Conservation (phyloP, 2,113 vertebrate genomes). For the Oreochromis aureus region DNA sequence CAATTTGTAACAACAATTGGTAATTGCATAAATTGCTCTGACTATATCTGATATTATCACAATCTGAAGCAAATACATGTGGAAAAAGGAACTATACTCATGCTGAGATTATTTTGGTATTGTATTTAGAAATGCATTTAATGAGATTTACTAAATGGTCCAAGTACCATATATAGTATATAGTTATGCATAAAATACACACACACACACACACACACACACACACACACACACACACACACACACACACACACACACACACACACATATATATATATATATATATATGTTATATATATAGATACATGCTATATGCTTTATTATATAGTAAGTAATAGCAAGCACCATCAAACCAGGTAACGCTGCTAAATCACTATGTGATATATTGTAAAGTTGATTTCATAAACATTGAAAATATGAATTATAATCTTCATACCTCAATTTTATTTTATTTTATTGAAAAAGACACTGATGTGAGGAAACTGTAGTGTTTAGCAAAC, state of each 20-base stretch:
- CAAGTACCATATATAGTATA: not conserved
- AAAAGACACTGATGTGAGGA: not conserved
- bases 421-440: not conserved
- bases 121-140: not conserved
- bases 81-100: not conserved
- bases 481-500: not conserved
- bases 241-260: not conserved
- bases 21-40: not conserved
- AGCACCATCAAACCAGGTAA: not conserved
- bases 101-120: not conserved
- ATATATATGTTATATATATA: accelerated
- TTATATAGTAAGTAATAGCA: not conserved
- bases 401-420: not conserved
- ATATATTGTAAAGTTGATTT: not conserved
- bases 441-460: accelerated
- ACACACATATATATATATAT: not conserved
- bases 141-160: not conserved
- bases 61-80: not conserved
- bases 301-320: no score
- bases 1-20: constrained; percentile 4
- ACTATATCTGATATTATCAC: not conserved
- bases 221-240: no score
- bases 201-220: not conserved
- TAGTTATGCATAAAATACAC: not conserved
- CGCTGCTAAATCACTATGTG: not conserved